Conservation (phyloP, 2,113 vertebrate genomes). For the Scopus umbretta region DNA sequence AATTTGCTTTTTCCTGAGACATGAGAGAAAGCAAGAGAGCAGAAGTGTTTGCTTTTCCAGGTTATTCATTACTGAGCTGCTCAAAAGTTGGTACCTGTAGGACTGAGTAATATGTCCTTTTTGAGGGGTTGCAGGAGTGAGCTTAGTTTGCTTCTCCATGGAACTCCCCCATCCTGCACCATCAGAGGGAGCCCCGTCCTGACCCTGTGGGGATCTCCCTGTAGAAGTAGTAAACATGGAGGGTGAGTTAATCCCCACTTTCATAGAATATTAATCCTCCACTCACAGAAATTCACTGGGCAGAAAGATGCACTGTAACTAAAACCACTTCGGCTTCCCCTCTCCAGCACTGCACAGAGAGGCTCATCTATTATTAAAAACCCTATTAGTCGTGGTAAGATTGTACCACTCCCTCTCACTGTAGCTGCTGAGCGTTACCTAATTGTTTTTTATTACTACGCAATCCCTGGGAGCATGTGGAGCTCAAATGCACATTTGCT, state of each 20-base stretch:
- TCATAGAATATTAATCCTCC: slow-evolving; percentile 46
- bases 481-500: slow-evolving; percentile 64
- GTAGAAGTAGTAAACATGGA: neutral
- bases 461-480: slow-evolving; percentile 55
- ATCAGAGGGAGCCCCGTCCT: neutral
- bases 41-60: neutral
- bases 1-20: neutral
- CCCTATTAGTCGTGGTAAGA: slow-evolving; percentile 68
- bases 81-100: neutral
- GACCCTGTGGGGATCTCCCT: neutral
- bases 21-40: neutral
- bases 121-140: rapidly evolving
- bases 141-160: neutral
- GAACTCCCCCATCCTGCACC: neutral
- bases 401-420: slow-evolving; percentile 55
- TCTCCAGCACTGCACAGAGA: slow-evolving; percentile 31
- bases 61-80: neutral
- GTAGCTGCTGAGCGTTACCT: slow-evolving; percentile 60
- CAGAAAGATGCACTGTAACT: slow-evolving; percentile 58
- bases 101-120: neutral
- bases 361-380: slow-evolving; percentile 75
- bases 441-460: slow-evolving; percentile 74
- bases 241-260: neutral
- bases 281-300: slow-evolving; percentile 12
- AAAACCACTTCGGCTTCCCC: slow-evolving; percentile 51